Evolutionary conservation across 2,113 vertebrate species (phyloP).

Genomic region (Oriolus oriolus): DNA sequence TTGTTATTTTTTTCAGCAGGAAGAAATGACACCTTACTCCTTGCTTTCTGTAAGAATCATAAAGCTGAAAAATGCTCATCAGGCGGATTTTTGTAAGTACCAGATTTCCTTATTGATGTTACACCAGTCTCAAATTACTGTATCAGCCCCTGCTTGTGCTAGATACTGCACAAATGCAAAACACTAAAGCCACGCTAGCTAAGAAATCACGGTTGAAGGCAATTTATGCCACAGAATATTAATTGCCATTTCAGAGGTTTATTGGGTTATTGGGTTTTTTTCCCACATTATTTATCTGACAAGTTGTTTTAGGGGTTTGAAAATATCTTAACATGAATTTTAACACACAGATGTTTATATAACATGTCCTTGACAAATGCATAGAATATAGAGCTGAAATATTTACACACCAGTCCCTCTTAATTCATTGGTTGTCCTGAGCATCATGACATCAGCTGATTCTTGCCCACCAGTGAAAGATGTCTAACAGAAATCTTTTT

Average conservation of each 20-base stretch:
- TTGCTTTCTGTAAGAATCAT: conserved; percentile 72
- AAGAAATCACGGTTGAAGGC: neutral
- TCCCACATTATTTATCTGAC: neutral
- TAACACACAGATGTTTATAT: neutral
- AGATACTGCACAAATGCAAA: neutral
- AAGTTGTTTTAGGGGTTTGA: neutral
- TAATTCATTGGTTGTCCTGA: neutral
- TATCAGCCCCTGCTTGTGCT: neutral
- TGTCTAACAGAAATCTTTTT: neutral
- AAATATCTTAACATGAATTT: neutral
- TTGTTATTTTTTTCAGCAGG: neutral
- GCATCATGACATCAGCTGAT: neutral
- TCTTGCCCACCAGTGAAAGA: neutral
- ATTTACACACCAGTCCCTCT: neutral
- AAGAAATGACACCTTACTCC: conserved; percentile 47
- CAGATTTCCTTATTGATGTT: neutral
- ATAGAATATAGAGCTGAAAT: neutral
- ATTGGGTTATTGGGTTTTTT: neutral
- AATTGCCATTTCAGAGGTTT: neutral
- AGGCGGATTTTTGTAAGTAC: conserved; percentile 73
- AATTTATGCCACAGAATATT: neutral
- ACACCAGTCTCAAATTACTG: neutral
- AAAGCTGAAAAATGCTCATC: conserved; percentile 60
- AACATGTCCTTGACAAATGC: neutral
- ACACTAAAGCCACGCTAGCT: neutral